A percentile compares a stretch with the other conserved stretches of the same genome.
Evolutionary conservation across 2,888 invertebrate species (phyloP).

Genomic region (Baronia brevicornis): DNA sequence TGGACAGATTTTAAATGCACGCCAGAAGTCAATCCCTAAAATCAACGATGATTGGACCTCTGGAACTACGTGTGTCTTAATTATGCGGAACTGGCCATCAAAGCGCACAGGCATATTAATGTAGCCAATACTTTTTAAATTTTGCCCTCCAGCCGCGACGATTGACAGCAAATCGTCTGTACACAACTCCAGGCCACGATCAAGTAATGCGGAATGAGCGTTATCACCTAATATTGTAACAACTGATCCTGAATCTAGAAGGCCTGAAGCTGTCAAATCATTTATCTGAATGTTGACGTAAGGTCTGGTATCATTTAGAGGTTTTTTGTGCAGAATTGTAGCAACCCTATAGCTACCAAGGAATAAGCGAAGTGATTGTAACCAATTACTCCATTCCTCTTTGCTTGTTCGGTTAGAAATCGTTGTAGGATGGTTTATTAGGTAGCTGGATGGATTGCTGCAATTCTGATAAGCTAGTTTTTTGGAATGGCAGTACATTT

Average conservation of each 20-base stretch:
- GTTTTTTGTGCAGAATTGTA: conserved; percentile 12
- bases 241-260: conserved; percentile 20
- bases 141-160: conserved; percentile 17
- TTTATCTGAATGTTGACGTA: conserved; percentile 14
- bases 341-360: conserved; percentile 8
- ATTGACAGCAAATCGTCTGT: conserved; percentile 2
- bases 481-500: conserved; percentile 9
- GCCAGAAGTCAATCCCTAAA: conserved; percentile 21
- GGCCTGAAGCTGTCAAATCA: conserved; percentile 5
- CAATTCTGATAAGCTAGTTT: conserved; percentile 13
- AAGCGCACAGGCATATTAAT: conserved; percentile 16
- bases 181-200: neutral
- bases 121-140: conserved; percentile 10
- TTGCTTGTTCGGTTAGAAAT: neutral
- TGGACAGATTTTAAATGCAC: conserved; percentile 10
- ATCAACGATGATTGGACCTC: conserved; percentile 15
- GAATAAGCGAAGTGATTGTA: conserved; percentile 13
- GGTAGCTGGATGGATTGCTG: too few relatives aligned
- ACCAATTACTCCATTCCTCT: conserved; percentile 18
- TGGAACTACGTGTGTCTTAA: conserved; percentile 18
- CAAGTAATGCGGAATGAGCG: conserved; percentile 8
- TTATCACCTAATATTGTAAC: conserved; percentile 19
- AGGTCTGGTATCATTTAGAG: conserved; percentile 11
- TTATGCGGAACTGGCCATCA: conserved; percentile 11
- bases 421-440: too few relatives aligned